Evolutionary conservation across 1,140 invertebrate species (phyloP), one percentile per base, ranked within the genome.

Genomic region (Sarcophaga bullata): DNA sequence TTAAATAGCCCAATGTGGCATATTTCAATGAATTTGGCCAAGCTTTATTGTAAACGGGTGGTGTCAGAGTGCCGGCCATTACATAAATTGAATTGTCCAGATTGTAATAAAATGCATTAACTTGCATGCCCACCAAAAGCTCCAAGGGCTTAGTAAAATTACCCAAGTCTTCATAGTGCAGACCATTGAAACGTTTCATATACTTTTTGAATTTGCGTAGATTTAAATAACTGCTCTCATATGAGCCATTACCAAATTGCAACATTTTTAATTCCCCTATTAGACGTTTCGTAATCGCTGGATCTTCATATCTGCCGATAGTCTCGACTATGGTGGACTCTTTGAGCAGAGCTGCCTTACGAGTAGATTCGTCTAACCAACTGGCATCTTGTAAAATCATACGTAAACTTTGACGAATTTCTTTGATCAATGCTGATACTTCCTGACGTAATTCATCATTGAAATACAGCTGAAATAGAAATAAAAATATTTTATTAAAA

Each of bases 31-130:
- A 85, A 13, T 87, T 83, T 0, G 88, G 88, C 88, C 88, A 89
- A 3, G 80, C 76, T 4, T 84, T 84, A 86, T 98, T 96, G 90
- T 97, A 99, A 86, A 98, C 98, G 0, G 98, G 98, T 82, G 95
- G 93, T 87, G 99, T 97, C 0, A 99, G 92, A 81, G 99, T 98
- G 3, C 97, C 98, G 37, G 98, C 98, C 88, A 88, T 88, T 0
- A 88, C 88, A 81, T 87, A 87, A 1, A 89, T 88, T 0, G 87
- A 86, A 49, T 89, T 89, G 48, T 89, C 88, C 8, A 88, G 10
- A 9, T 86, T 87, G 76, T 87, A 89, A 49, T 89, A 89, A 54
- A 89, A 89, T 1, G 88, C 85, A 82, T 89, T 89, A 1, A 89
- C 88, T 73, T 89, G 88, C 83, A 87, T 86, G 0, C 84, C 85